Evolutionary conservation across 2,888 invertebrate species (phyloP), one percentile per base, ranked within the genome.

Genomic region (Encarsia formosa): DNA sequence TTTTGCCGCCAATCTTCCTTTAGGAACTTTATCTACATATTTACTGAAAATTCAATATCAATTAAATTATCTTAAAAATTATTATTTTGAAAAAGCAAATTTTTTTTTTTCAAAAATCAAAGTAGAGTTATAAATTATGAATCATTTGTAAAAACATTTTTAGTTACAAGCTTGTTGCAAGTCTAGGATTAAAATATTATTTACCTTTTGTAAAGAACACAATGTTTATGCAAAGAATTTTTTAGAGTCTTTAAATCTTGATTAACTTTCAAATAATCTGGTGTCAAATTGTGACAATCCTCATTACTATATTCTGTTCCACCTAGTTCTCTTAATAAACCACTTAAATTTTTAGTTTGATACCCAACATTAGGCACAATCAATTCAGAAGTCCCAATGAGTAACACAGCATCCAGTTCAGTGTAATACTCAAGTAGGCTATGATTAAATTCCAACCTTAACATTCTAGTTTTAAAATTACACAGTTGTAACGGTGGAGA

Each of bases 361-460:
- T 65, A 65, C 42, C 60, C 63, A 40, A 65, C 53, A 37, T 63
- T 66, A 16, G 69, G 71, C 42, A 69, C 49, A 32, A 70, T 62
- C 8, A 71, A 56, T n/a, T 80, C 77, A 15, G 77, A 77, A 40
- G 77, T 81, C 0, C 94, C 94, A 60, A 84, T 83, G 29, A 94
- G 75, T 57, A 88, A 74, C 2, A 95, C 84, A 15, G 90, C 91
- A 77, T 95, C 94, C 45, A 95, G 75, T 67, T 91, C 89, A 13
- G 91, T 89, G 69, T 93, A 93, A 71, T 94, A 93, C 35, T 87
- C 84, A 45, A 91, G 77, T 47, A 82, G 76, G 53, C 81, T 82
- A 69, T 91, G 91, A 73, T 91, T 88, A 65, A 95, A 88, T 73
- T 95, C 95, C 58, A 95, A 75, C 61, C 92, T 81, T 59, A 94